Percentiles rank a stretch among this genome's conserved stretches.
Conservation (phyloP, 2,888 invertebrate genomes). For the Spisula subtruncata region DNA sequence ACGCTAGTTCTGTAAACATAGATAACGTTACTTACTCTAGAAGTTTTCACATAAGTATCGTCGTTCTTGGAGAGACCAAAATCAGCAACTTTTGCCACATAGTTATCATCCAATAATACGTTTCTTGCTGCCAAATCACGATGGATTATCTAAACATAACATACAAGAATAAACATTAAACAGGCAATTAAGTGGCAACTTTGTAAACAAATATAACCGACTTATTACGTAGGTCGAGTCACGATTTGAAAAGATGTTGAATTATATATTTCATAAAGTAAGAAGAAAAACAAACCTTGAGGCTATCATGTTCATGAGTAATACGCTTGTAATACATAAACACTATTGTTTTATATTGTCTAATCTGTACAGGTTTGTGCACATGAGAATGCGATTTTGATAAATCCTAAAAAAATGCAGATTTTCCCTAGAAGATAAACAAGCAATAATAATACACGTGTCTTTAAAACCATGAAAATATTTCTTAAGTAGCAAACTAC, state of each 20-base stretch:
- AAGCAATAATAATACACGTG: neutral
- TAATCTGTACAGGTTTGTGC: neutral
- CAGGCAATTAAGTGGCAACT: neutral
- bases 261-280: neutral
- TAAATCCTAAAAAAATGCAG: neutral
- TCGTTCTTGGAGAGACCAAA: conserved; percentile 85
- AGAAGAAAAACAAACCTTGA: conserved; percentile 3
- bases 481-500: no score
- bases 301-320: conserved; percentile 16
- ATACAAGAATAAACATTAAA: neutral
- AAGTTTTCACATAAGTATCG: conserved; percentile 85
- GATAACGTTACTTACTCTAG: conserved; percentile 77
- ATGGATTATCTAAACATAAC: conserved; percentile 80
- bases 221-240: conserved; percentile 11
- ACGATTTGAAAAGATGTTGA: neutral
- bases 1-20: no score
- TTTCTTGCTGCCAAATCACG: conserved; percentile 84
- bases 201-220: conserved; percentile 10
- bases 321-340: neutral
- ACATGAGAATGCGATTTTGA: neutral
- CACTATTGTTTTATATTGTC: neutral
- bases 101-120: conserved; percentile 81
- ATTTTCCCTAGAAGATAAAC: neutral
- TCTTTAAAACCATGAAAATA: no score
- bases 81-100: conserved; percentile 83